These are phyloP conservation scores for Sitta europaea DNA, from an alignment of 2,113 vertebrate species.

Conservation along the genomic window DNA sequence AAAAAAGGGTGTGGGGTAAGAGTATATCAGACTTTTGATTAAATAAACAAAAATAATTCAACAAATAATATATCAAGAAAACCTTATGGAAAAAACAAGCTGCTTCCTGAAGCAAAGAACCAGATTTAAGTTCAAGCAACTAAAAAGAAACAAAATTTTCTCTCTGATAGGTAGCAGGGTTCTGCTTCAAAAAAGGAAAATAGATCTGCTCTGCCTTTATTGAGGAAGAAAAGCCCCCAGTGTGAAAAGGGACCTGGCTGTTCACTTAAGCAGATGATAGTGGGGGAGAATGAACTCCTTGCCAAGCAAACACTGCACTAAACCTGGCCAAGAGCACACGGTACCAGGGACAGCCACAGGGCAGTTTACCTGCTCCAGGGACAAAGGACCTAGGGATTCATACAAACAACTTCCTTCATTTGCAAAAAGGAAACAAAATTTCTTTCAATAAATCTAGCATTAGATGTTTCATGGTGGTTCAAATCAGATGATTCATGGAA, in stretches of 20 bases:
- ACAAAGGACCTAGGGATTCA: neutral
- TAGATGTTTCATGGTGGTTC: neutral
- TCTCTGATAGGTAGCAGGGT: neutral
- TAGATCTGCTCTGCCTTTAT: neutral
- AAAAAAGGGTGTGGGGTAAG: neutral
- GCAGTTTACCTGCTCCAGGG: neutral
- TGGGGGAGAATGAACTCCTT: neutral
- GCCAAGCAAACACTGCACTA: neutral
- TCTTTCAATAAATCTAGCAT: neutral
- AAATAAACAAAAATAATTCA: neutral
- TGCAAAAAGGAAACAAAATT: neutral
- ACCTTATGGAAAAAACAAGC: neutral
- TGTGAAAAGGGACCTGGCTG: accelerated
- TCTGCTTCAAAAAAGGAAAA: neutral
- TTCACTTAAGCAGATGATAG: neutral
- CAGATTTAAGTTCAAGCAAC: neutral
- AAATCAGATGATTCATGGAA: neutral
- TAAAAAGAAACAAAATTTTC: neutral
- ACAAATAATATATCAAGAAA: neutral
- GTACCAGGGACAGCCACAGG: neutral
- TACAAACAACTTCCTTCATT: neutral
- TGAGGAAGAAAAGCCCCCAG: neutral
- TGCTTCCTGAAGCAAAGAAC: neutral
- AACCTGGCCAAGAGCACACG: neutral
- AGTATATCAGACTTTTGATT: neutral